These are phyloP conservation scores for Globia sparganii DNA, from an alignment of 2,888 invertebrate species.

Conservation along the genomic window DNA sequence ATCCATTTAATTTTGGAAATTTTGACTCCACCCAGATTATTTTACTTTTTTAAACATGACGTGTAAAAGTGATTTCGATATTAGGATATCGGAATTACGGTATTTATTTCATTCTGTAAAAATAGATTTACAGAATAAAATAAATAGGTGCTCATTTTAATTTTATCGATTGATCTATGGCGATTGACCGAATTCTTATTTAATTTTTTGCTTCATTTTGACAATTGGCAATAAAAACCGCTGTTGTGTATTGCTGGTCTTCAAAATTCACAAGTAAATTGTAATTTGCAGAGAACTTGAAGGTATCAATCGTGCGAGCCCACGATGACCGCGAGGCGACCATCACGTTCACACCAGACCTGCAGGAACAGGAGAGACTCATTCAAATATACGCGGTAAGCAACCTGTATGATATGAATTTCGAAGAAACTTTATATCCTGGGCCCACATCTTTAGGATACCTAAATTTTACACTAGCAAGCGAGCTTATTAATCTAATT, in stretches of 20 bases:
- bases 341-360: constrained; percentile 91
- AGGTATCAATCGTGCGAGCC: constrained; percentile 80
- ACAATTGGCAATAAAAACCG: background rate
- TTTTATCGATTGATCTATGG: background rate
- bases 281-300: constrained; percentile 81
- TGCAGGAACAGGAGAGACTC: constrained; percentile 90
- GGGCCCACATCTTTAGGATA: background rate
- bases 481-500: background rate
- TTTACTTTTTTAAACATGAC: background rate
- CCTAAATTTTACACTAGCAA: background rate
- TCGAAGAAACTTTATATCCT: background rate
- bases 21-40: background rate
- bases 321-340: constrained; percentile 86
- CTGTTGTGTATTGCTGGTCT: background rate
- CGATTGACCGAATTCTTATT: background rate
- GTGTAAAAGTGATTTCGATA: background rate
- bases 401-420: background rate
- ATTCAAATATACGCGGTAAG: constrained; percentile 84
- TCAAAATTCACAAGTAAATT: background rate
- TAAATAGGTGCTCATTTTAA: background rate
- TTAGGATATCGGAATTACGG: background rate
- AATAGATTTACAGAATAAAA: too few species aligned
- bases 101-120: background rate
- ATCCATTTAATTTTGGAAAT: background rate
- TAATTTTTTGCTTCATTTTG: background rate